Evolutionary conservation across 2,113 vertebrate species (phyloP).

Genomic region (Solea senegalensis): DNA sequence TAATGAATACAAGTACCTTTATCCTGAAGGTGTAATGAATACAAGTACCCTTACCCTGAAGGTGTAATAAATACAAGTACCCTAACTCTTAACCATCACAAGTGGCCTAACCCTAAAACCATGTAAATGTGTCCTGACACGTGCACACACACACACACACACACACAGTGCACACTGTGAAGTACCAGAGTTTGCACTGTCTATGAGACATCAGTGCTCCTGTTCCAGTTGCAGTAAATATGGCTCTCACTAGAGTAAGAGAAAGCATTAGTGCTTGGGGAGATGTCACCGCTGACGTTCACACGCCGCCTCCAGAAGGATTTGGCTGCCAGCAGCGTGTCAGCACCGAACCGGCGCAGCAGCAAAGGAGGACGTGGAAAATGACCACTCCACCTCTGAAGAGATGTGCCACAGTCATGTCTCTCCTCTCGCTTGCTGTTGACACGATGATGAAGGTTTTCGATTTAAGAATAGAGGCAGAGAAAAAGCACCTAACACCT

Average conservation of each 20-base stretch:
- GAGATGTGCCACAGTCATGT: constrained; percentile 10
- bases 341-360: constrained; percentile 36
- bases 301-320: constrained; percentile 36
- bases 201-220: constrained; percentile 9
- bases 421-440: not conserved
- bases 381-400: constrained; percentile 34
- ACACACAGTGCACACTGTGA: constrained; percentile 26
- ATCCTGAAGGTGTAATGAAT: no score
- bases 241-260: constrained; percentile 30
- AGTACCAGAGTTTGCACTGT: constrained; percentile 25
- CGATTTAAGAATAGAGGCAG: not conserved
- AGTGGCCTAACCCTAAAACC: no score
- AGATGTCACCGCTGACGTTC: constrained; percentile 52
- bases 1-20: no score
- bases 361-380: constrained; percentile 40
- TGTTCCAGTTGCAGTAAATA: constrained; percentile 28
- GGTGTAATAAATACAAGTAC: no score
- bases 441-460: not conserved
- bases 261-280: not conserved
- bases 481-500: not conserved
- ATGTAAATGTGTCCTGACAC: not conserved
- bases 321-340: constrained; percentile 56
- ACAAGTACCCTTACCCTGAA: no score
- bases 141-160: constrained; percentile 1
- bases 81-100: no score